Conservation (phyloP, 2,797 vertebrate genomes). For the Tangara arthus region DNA sequence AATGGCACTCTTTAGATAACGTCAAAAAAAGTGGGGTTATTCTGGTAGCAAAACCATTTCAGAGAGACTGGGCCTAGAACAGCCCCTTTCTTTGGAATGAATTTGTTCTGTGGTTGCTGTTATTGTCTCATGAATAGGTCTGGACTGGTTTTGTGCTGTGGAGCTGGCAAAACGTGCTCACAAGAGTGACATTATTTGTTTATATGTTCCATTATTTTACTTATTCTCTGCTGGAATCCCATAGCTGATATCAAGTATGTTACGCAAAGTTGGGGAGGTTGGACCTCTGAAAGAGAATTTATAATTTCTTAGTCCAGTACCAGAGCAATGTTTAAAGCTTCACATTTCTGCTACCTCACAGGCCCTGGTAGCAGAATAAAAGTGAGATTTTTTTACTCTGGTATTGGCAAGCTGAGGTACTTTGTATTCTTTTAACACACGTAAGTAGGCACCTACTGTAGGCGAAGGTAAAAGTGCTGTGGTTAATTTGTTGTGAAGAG, state of each 20-base stretch:
- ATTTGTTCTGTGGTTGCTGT: not conserved
- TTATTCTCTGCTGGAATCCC: conserved; percentile 55
- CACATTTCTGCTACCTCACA: rapidly evolving
- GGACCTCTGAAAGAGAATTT: not conserved
- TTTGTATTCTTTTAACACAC: rapidly evolving
- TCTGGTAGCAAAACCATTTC: not conserved
- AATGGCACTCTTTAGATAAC: not conserved
- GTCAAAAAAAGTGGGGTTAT: not conserved
- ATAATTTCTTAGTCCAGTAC: not conserved
- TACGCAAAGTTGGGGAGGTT: rapidly evolving
- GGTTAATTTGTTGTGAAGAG: not conserved
- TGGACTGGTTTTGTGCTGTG: not conserved
- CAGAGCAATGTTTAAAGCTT: not conserved
- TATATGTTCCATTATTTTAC: not conserved
- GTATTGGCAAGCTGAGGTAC: not conserved
- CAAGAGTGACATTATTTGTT: not conserved
- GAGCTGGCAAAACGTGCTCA: not conserved
- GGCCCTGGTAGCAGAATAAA: not conserved
- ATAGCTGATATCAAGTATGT: conserved; percentile 40
- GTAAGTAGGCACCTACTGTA: not conserved
- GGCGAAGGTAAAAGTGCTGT: not conserved
- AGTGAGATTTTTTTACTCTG: rapidly evolving
- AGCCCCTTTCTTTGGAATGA: not conserved
- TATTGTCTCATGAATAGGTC: not conserved
- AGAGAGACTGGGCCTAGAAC: not conserved